These are phyloP conservation scores for Pimephales promelas DNA, from an alignment of 2,113 vertebrate species.

Conservation along the genomic window DNA sequence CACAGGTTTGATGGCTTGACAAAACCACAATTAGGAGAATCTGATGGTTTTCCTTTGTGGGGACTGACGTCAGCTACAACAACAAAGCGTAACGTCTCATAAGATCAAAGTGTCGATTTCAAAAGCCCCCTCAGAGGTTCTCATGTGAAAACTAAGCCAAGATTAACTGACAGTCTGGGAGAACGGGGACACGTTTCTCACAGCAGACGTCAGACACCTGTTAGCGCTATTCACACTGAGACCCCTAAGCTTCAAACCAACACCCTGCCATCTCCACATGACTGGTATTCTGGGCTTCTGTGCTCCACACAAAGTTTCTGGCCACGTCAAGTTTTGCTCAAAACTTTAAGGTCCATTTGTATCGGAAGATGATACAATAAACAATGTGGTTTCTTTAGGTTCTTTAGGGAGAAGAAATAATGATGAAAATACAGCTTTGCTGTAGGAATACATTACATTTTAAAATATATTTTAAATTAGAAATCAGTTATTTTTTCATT, in stretches of 20 bases:
- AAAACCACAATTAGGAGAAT: not conserved
- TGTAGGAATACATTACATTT: no score
- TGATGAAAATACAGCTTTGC: no score
- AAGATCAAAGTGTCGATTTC: conserved; percentile 23
- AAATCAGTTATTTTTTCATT: no score
- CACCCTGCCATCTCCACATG: not conserved
- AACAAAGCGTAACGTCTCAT: not conserved
- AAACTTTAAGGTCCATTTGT: not conserved
- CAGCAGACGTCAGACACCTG: conserved; percentile 39
- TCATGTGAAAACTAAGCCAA: conserved; percentile 21
- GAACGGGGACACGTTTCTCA: conserved; percentile 14
- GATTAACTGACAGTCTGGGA: conserved; percentile 17
- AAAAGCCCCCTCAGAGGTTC: not conserved
- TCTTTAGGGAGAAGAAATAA: no score
- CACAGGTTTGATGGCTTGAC: not conserved
- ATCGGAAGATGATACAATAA: not conserved
- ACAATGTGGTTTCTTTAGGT: not conserved
- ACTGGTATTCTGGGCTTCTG: not conserved
- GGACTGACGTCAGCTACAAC: not conserved
- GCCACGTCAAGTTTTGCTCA: not conserved
- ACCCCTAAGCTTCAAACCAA: not conserved
- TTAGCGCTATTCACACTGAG: conserved; percentile 11
- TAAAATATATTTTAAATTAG: no score
- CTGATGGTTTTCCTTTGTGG: not conserved
- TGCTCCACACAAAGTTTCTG: not conserved